A percentile compares a stretch with the other conserved stretches of the same genome.
These are phyloP conservation scores for Nyctibius bracteatus DNA, from an alignment of 2,113 vertebrate species.

Conservation along the genomic window DNA sequence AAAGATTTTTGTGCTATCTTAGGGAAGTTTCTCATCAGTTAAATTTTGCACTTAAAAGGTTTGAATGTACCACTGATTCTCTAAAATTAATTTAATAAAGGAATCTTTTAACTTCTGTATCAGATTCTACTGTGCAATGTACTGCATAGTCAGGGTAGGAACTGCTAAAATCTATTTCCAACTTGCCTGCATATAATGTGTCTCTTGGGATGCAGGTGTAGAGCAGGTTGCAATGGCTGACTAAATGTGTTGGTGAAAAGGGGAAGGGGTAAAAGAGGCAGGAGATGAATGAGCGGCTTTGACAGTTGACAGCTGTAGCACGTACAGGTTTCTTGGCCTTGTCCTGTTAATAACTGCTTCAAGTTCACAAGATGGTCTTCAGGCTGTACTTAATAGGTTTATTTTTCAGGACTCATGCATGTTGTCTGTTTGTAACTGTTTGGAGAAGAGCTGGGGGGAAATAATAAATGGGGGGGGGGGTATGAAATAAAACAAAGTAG, in stretches of 20 bases:
- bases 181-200: accelerated
- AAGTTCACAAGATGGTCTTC: background rate
- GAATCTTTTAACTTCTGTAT: background rate
- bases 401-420: background rate
- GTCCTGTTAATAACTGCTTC: background rate
- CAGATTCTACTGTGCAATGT: background rate
- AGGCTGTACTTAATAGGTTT: background rate
- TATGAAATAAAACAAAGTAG: background rate
- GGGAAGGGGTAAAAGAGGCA: background rate
- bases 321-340: background rate
- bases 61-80: background rate
- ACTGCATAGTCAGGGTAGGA: background rate
- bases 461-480: background rate
- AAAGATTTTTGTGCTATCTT: background rate
- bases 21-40: background rate
- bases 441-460: background rate
- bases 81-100: background rate
- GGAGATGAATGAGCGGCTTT: background rate
- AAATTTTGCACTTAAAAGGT: background rate
- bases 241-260: background rate
- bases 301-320: background rate
- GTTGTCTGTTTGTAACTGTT: background rate
- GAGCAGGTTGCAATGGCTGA: background rate
- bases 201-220: background rate
- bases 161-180: background rate